Conservation (phyloP, 1,140 invertebrate species). For the Lutraria rhynchaena region DNA sequence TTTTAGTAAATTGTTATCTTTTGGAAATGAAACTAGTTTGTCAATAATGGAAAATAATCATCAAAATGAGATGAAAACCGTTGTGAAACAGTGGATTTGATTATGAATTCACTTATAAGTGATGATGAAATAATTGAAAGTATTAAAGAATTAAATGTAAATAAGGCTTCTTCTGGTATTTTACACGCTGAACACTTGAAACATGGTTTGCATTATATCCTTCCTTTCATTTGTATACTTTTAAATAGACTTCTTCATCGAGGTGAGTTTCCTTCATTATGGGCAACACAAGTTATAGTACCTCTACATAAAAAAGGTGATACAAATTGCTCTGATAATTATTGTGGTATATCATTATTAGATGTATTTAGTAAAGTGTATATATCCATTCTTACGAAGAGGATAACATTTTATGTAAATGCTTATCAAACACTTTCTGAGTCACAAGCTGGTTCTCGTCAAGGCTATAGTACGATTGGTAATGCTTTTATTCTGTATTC, state of each 20-base stretch:
- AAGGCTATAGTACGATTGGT: conserved; percentile 43
- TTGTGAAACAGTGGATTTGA: neutral
- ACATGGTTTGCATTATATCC: neutral
- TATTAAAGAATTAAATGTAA: neutral
- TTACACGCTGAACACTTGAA: neutral
- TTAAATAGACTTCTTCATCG: neutral
- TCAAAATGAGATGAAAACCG: no score
- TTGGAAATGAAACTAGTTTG: neutral
- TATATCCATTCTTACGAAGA: conserved; percentile 8
- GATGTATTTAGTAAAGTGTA: conserved; percentile 15
- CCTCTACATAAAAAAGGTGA: conserved; percentile 23
- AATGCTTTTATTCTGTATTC: conserved; percentile 39
- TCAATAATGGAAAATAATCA: neutral
- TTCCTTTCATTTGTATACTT: neutral
- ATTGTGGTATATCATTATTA: conserved; percentile 45
- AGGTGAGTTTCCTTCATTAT: neutral
- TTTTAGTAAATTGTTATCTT: neutral
- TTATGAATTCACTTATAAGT: neutral
- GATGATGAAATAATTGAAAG: neutral
- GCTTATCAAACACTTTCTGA: conserved; percentile 13
- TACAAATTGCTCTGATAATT: conserved; percentile 7
- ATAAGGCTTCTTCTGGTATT: neutral
- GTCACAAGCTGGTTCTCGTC: conserved; percentile 27
- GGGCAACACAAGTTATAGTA: conserved; percentile 2
- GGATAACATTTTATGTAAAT: conserved; percentile 23